Evolutionary conservation across 2,888 invertebrate genomes (phyloP), one percentile per base, ranked within the genome.

Genomic region (Agriopis marginaria): DNA sequence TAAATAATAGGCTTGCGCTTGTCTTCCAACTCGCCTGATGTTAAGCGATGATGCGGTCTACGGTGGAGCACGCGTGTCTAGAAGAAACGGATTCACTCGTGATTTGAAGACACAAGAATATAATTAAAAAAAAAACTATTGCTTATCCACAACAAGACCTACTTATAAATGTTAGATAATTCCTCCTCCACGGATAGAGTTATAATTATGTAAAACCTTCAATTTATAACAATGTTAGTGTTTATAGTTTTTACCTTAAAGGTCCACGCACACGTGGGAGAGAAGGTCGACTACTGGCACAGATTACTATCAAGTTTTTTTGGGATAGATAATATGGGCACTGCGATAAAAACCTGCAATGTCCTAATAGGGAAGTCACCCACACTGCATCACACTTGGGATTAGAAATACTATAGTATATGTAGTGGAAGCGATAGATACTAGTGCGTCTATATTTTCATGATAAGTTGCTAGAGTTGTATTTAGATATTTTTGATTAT

Each of bases 231-330:
- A 55, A 62, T 32, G 45, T 32, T 54, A 42, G 39, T 60, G 60
- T 70, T 65, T 60, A 67, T 70, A 54, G 40, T 62, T 56, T 63
- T 60, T 17, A 32, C 65, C 58, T 61, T 68, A 72, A 60, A 50
- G 55, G 70, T 68, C 71, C 65, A 73, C 59, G 68, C 75, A 65
- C 75, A 76, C 82, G 87, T 87, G 84, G 87, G 87, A 72, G 73
- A 72, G 77, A 84, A 87, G 87, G 87, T 49, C 79, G 72, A 49
- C 76, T 39, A 42, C 62, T 68, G 32, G 17, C 53, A 51, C 47
- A 71, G 67, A 56, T 53, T 71, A 64, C 8, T 40, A 14, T 49
- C 42, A 44, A 65, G 67, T 63, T 32, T 40, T 10, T 39, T 56
- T 32, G 47, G 7, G 11, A 56, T 54, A 17, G 40, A 51, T 0